Conservation (phyloP, 2,888 invertebrate genomes). For the Tupiocoris notatus region DNA sequence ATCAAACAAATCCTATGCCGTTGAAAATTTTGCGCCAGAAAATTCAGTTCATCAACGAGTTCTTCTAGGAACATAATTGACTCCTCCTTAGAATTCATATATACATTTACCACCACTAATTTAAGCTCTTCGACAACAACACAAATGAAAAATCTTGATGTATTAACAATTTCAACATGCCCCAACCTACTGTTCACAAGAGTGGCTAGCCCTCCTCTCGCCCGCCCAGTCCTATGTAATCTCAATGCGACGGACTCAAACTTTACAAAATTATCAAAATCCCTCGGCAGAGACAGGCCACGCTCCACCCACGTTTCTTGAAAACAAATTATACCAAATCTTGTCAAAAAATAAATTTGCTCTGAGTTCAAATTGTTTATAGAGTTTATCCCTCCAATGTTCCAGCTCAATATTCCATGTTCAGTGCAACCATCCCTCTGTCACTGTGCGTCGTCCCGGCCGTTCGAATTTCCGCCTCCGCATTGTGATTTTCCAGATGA, state of each 20-base stretch:
- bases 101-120: background rate
- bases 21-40: too few relatives aligned
- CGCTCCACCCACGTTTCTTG: slow-evolving; percentile 3
- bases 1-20: too few relatives aligned
- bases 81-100: background rate
- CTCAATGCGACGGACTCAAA: background rate
- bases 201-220: background rate
- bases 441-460: background rate
- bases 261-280: background rate
- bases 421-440: background rate
- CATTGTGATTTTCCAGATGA: too few relatives aligned
- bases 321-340: background rate
- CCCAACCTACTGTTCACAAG: too few relatives aligned
- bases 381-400: background rate
- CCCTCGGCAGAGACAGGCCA: background rate
- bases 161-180: background rate
- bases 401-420: background rate
- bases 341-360: background rate
- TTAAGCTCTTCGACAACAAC: background rate
- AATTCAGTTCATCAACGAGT: too few relatives aligned
- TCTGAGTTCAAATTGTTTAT: background rate
- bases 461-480: too few relatives aligned
- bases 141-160: too few relatives aligned
- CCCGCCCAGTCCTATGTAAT: background rate
- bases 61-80: too few relatives aligned